Evolutionary conservation across 2,113 vertebrate genomes (phyloP), one percentile per base, ranked within the genome.

Genomic region (Microcebus murinus): DNA sequence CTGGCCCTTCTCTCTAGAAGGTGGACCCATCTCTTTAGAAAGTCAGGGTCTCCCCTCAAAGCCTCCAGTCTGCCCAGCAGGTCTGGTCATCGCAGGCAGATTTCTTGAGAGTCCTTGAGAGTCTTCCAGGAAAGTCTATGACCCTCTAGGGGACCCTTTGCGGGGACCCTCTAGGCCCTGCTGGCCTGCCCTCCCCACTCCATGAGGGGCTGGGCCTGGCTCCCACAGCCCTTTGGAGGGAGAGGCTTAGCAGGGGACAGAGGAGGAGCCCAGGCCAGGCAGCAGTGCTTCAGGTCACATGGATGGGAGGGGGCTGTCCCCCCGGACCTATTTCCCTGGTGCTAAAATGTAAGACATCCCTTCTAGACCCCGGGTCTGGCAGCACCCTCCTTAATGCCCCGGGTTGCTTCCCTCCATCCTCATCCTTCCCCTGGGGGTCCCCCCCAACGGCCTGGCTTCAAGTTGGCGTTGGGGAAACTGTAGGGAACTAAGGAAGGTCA

Each of bases 391-490:
- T 21, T 57, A 57, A 57, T 57, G 20, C 20, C 55, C 55, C 6
- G 20, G 55, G 20, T 21, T 8, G 55, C 7, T 39, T 29, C 25
- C 70, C 27, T 36, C 59, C 57, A 25, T 57, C 27, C 31, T 85
- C 4, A 12, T 6, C 20, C 7, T 12, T 13, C 14, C 55, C 55
- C 1, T 1, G 0, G 12, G 5, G 63, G 23, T 61, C 34, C 77
- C 14, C 21, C 59, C 29, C 31, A 6, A 20, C 1, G 20, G 48
- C 12, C 76, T 57, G 63, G 48, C 36, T 74, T 74, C 23, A 71
- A 74, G 39, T 45, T 13, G 45, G 39, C 71, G 57, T 55, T 81
- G 21, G 25, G 61, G 8, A 48, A 34, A 17, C 42, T 25, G 20
- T 2, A 57, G 55, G 55, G 68, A 39, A 6, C 14, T 63, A 7